These are phyloP conservation scores for Zosterops borbonicus DNA, from an alignment of 2,113 vertebrate species.

Conservation along the genomic window DNA sequence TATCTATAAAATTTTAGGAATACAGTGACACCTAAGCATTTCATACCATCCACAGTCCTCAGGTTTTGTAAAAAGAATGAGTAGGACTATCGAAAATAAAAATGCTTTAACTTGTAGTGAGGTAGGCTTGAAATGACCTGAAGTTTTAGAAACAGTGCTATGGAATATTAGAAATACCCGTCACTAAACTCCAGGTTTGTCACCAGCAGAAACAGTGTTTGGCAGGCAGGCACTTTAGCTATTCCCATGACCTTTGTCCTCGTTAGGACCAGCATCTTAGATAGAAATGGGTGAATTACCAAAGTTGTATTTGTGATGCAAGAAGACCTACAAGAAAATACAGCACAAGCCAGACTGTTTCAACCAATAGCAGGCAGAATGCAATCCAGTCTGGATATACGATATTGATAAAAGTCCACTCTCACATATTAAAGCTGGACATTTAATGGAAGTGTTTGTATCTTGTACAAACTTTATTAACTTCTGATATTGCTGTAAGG, in stretches of 20 bases:
- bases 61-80: not conserved
- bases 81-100: not conserved
- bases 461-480: not conserved
- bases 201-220: not conserved
- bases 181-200: not conserved
- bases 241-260: not conserved
- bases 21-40: not conserved
- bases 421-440: not conserved
- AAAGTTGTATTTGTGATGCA: not conserved
- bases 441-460: not conserved
- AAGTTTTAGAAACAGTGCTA: not conserved
- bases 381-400: not conserved
- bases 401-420: not conserved
- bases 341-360: not conserved
- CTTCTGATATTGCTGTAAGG: not conserved
- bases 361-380: not conserved
- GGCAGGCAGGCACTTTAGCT: not conserved
- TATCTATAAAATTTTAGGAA: not conserved
- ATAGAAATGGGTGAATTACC: not conserved
- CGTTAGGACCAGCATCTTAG: not conserved
- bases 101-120: not conserved
- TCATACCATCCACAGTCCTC: not conserved
- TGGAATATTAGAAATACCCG: not conserved
- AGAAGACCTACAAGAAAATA: not conserved
- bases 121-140: not conserved